phyloP scores from a whole-genome alignment of 2,797 vertebrate species.

The Pogoniulus pusillus region DNA sequence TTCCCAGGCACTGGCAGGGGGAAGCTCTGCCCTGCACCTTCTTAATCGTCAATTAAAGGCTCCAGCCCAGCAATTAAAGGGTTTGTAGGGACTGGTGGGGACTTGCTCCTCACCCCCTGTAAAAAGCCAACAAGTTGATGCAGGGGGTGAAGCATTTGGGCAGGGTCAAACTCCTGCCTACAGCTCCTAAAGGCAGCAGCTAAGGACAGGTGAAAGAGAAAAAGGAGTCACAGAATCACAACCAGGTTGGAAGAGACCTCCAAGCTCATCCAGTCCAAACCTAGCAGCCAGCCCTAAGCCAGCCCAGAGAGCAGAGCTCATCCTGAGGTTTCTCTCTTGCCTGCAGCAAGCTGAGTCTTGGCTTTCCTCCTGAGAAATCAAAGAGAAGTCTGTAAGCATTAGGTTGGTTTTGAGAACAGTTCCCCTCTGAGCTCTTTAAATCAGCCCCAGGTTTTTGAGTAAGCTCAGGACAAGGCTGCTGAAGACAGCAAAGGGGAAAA shows the following conservation, averaged over 20 bases:
- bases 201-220: background rate
- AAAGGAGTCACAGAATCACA: too few species aligned
- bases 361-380: background rate
- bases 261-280: too few species aligned
- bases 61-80: background rate
- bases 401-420: background rate
- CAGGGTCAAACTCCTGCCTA: background rate
- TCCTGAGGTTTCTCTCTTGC: background rate
- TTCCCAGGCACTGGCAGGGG: too few species aligned
- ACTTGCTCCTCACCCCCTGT: background rate
- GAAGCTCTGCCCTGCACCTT: too few species aligned
- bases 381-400: background rate
- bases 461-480: background rate
- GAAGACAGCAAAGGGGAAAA: background rate
- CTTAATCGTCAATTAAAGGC: too few species aligned
- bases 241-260: too few species aligned
- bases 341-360: background rate
- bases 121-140: fast-evolving
- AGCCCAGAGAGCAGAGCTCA: background rate
- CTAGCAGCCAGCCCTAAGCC: too few species aligned
- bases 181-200: background rate
- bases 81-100: fast-evolving
- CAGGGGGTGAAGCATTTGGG: fast-evolving
- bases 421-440: slow-evolving; percentile 8
- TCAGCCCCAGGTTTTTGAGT: background rate